These are phyloP conservation scores for Chymomyza costata DNA, from an alignment of 1,140 invertebrate species.

Conservation along the genomic window DNA sequence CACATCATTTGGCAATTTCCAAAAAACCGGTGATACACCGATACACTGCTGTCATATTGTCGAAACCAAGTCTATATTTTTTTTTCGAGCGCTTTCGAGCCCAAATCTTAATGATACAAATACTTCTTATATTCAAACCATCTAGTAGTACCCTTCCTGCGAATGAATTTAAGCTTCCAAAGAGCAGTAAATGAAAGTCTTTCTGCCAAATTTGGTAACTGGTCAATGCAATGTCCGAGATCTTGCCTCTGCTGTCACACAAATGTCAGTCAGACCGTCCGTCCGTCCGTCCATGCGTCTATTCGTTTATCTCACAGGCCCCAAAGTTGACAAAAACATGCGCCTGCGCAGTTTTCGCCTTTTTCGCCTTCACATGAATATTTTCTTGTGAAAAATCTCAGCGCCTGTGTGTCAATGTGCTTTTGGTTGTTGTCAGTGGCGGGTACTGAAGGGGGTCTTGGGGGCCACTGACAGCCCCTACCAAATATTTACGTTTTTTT, in stretches of 20 bases:
- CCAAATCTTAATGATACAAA: too few relatives aligned
- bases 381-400: conserved; percentile 70
- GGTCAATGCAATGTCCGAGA: conserved; percentile 49
- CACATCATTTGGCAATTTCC: too few relatives aligned
- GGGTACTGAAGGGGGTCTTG: too few relatives aligned
- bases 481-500: conserved; percentile 21
- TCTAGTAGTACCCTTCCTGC: too few relatives aligned
- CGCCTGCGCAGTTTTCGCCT: conserved; percentile 31
- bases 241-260: conserved; percentile 50
- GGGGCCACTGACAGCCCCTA: too few relatives aligned
- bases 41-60: too few relatives aligned
- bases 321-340: conserved; percentile 65
- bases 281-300: conserved; percentile 23
- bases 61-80: too few relatives aligned
- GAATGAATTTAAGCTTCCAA: too few relatives aligned
- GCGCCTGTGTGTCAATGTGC: conserved; percentile 42
- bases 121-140: too few relatives aligned
- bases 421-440: neutral
- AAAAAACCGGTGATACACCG: too few relatives aligned
- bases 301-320: conserved; percentile 30
- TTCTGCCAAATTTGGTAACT: conserved; percentile 68
- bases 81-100: too few relatives aligned
- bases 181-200: conserved; percentile 63
- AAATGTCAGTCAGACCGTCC: conserved; percentile 40
- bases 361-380: conserved; percentile 63